Percentiles rank a stretch among this genome's conserved stretches.
These are phyloP conservation scores for Drosophila peninsularis DNA, from an alignment of 2,888 invertebrate genomes.

Conservation along the genomic window DNA sequence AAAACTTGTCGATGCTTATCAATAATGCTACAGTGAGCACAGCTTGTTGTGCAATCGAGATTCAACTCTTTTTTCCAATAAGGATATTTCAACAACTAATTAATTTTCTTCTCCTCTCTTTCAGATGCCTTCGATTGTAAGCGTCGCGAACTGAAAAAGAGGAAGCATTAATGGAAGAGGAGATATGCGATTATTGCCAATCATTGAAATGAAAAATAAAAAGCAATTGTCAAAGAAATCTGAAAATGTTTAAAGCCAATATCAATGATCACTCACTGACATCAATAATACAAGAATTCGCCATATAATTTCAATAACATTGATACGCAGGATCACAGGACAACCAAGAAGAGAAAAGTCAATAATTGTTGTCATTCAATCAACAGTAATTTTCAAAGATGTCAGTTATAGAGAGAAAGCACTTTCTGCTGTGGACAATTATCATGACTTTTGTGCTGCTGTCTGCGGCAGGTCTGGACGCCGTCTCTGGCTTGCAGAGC, in stretches of 20 bases:
- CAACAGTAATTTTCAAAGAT: conserved; percentile 62
- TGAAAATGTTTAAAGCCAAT: conserved; percentile 34
- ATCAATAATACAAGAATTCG: conserved; percentile 20
- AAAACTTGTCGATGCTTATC: too few species aligned
- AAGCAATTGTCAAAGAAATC: conserved; percentile 8
- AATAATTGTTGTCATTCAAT: conserved; percentile 22
- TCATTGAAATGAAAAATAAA: conserved; percentile 14
- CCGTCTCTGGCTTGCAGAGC: conserved; percentile 82
- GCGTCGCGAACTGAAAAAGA: conserved; percentile 11
- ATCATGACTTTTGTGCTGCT: conserved; percentile 74
- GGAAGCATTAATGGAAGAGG: not conserved
- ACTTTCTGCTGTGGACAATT: conserved; percentile 83
- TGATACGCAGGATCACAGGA: conserved; percentile 13
- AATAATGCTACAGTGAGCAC: not conserved
- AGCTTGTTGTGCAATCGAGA: not conserved
- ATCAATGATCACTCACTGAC: conserved; percentile 24
- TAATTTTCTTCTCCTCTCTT: not conserved
- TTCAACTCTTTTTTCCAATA: not conserved
- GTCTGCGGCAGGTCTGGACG: conserved; percentile 73
- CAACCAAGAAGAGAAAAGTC: conserved; percentile 7
- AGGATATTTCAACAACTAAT: not conserved
- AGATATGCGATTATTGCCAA: not conserved
- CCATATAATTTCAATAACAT: conserved; percentile 21
- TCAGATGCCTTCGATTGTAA: conserved; percentile 31
- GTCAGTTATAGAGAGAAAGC: conserved; percentile 83